Base-by-base conservation (phyloP, 2,888 invertebrate species). In the Pardosa pseudoannulata region DNA sequence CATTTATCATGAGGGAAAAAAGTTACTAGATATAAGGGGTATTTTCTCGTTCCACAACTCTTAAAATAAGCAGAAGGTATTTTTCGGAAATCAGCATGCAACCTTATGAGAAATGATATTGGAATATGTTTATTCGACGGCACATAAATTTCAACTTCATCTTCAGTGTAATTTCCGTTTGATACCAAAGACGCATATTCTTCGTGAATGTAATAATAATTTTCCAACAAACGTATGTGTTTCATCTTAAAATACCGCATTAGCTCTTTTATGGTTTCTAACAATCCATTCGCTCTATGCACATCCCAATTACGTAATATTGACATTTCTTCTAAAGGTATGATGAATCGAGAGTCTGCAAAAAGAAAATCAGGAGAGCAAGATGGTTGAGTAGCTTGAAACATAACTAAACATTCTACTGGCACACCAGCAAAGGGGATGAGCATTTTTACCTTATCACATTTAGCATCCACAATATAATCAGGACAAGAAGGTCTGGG, bases 341-440 rank as follows among this genome's bases (percentile, higher is more conserved):
- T 46, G n/a, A 82, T 46, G 46, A 82, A 82, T 11, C 68, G 75
- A 5, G 39, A 16, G 32, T 82, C 82, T 0, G 82, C 62, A 28
- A 82, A 82, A 7, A 82, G 19, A 41, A 82, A 82, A 36, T 82
- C 82, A 16, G 82, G 82, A 11, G 82, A 75, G 23, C 82, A 82
- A 0, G 75, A 41, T 11, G 82, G 75, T 32, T 29, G 27, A 3
- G 82, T 41, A 7, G 75, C 36, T n/a, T 82, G 82, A 65, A 76
- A 82, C 27, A 82, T 46, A 27, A 82, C 82, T 36, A 75, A 39
- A 28, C 75, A 82, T 46, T 82, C 82, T 28, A 82, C 11, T 16
- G 41, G 46, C 5, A 65, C 31, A n/a, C 70, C 82, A 27, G 75
- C 82, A 71, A 70, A 82, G 11, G 82, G 82, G 46, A 82, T 71